Conservation (phyloP, 2,113 vertebrate genomes). For the Vimba vimba region DNA sequence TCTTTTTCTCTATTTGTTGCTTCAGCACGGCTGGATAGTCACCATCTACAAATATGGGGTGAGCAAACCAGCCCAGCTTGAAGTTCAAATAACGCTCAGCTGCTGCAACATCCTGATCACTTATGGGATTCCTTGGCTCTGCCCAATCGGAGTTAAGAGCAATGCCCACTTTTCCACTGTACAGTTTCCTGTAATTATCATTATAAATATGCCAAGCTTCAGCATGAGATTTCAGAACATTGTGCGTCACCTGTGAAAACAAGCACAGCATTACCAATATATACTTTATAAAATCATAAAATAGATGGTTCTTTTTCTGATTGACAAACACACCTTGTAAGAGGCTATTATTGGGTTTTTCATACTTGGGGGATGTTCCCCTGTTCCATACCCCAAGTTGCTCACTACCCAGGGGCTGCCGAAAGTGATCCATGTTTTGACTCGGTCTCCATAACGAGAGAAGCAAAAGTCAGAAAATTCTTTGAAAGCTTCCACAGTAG, state of each 20-base stretch:
- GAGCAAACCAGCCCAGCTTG: slow-evolving; percentile 96
- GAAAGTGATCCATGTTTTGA: slow-evolving; percentile 93
- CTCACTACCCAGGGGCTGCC: slow-evolving; percentile 93
- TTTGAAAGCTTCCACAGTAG: slow-evolving; percentile 81
- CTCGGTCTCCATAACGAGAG: slow-evolving; percentile 84
- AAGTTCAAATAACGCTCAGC: slow-evolving; percentile 89
- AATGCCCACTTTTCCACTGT: slow-evolving; percentile 87
- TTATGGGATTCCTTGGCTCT: slow-evolving; percentile 76
- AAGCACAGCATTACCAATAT: not conserved
- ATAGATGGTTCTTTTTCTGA: not conserved
- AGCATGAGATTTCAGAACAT: slow-evolving; percentile 90
- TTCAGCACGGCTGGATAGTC: slow-evolving; percentile 87
- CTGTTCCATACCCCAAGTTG: slow-evolving; percentile 89
- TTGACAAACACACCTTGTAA: slow-evolving; percentile 71
- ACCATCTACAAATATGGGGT: slow-evolving; percentile 91
- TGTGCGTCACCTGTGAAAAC: slow-evolving; percentile 82
- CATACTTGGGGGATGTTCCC: slow-evolving; percentile 85
- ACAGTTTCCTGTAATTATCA: slow-evolving; percentile 76
- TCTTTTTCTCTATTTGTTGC: slow-evolving; percentile 78
- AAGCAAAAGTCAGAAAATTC: slow-evolving; percentile 92
- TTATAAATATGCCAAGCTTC: slow-evolving; percentile 88
- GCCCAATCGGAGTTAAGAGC: slow-evolving; percentile 93
- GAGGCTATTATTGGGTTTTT: slow-evolving; percentile 82
- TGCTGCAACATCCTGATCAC: slow-evolving; percentile 77
- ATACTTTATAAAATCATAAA: not conserved